Evolutionary conservation across 1,140 invertebrate species (phyloP).

Genomic region (Pachypsylla venusta): DNA sequence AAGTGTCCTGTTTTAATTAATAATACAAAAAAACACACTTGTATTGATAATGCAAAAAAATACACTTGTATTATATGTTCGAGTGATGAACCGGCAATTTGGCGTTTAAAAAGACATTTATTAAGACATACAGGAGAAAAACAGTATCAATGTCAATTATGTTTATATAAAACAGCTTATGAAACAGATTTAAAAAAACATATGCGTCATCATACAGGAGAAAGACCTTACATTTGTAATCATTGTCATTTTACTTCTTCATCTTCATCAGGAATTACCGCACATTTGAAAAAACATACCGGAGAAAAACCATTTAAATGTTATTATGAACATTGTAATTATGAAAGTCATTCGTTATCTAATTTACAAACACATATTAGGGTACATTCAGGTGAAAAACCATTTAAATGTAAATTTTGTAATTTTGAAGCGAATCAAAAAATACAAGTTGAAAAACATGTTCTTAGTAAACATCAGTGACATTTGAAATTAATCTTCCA

Average conservation of each 20-base stretch:
- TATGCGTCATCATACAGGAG: slow-evolving; percentile 40
- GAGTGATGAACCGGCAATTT: not conserved
- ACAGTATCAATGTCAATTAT: slow-evolving; percentile 49
- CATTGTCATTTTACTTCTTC: slow-evolving; percentile 29
- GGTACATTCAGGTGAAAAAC: slow-evolving; percentile 13
- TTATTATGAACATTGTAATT: slow-evolving; percentile 30
- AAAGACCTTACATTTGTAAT: slow-evolving; percentile 42
- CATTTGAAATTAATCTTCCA: not conserved
- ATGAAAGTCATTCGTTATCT: slow-evolving; percentile 8
- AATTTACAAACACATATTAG: slow-evolving; percentile 11
- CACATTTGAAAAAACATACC: slow-evolving; percentile 33
- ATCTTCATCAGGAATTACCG: not conserved
- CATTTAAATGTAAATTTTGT: slow-evolving; percentile 11
- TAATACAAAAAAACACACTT: not conserved
- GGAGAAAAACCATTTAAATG: slow-evolving; percentile 32
- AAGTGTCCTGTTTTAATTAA: too few species aligned
- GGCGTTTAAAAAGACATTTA: slow-evolving; percentile 38
- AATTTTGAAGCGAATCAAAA: slow-evolving; percentile 8
- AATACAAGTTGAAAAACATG: slow-evolving; percentile 1
- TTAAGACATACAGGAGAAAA: slow-evolving; percentile 43
- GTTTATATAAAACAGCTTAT: slow-evolving; percentile 49
- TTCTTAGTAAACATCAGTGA: not conserved
- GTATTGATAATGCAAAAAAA: not conserved
- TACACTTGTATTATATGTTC: slow-evolving; percentile 1
- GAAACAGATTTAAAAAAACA: slow-evolving; percentile 43